Base-by-base conservation (phyloP, 53 echinoderm and acorn worm species). In the Actinopyga echinites region DNA sequence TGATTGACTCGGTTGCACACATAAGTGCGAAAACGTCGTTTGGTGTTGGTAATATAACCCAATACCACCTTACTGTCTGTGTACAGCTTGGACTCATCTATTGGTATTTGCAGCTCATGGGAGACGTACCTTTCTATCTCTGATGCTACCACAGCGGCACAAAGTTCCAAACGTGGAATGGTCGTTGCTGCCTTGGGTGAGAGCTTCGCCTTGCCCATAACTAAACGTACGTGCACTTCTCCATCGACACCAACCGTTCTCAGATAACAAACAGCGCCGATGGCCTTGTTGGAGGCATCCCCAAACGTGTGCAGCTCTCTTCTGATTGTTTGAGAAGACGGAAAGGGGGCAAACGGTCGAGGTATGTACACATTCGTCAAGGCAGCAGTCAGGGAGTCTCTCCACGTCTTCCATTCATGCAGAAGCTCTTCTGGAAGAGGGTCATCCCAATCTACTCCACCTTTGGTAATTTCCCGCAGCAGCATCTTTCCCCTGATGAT, bases 91-190 rank as follows among this genome's bases (percentile, higher is more conserved):
- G 66, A 66, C 24, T 65, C 59, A 57, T 85, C 61, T 1, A 86
- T 75, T 13, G 34, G 6, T 8, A 86, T 53, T 31, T 75, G 31
- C 63, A 89, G 25, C 61, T 89, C 85, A 19, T 64, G 37, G 9
- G 57, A 19, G n/a, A 86, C 53, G 17, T 53, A 73, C 52, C 55
- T 54, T 74, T 65, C 65, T 19, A 83, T 29, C 52, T 65, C 82
- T 23, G 83, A 78, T 4, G 91, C 91, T 54, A 91, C n/a, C 10
- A 91, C 87, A 0, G 91, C 75, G 31, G 79, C 80, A 68, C 91
- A 91, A 22, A 91, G 85, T 35, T 91, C 86, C 17, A 90, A 74
- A 53, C 90, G 69, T 43, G 86, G 90, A 19, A 90, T 86, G 32
- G 90, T 84, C 30, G 85, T 75, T 6, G 85, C 89, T 8, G 79